Evolutionary conservation across 1,140 invertebrate genomes (phyloP), one percentile per base, ranked within the genome.

Genomic region (Leptinotarsa lineolata): DNA sequence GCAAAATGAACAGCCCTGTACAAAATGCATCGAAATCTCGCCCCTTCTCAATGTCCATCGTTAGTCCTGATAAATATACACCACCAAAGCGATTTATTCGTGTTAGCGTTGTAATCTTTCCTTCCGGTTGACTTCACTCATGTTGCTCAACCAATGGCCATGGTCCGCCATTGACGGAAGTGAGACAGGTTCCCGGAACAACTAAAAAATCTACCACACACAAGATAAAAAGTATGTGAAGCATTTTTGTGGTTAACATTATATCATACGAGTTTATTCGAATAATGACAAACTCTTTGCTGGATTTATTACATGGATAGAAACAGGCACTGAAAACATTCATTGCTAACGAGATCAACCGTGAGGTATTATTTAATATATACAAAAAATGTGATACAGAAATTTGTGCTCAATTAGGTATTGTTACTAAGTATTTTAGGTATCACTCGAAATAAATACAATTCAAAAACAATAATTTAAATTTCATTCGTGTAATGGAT

Each of bases 111-210:
- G 48, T 54, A 54, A 54, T 54, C 48, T 54, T 18, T 54, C 48
- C 48, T 54, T 54, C 48, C 48, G 48, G 48, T 54, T 18, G 48
- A 54, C 16, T 54, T 54, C 48, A 54, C 48, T 12, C 48, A 54
- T 54, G 16, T 54, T 54, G 15, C 48, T 54, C 48, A 2, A 54
- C 11, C 48, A 54, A 11, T 18, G 16, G 48, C 16, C 48, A 54
- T 54, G 48, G 48, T 54, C 48, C 48, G 16, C 48, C 48, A 54
- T 54, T 54, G 15, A 54, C 48, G 48, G 48, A 54, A 54, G 48
- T 54, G n/a, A 18, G 13, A 11, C 30, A 39, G 48, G 3, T 12
- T 18, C 48, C 48, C 16, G n/a, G 48, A 54, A 54, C 48, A 54
- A 54, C 48, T 16, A 12, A 4, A 54, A 54, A 54, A 54, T 54